Evolutionary conservation across 1,140 invertebrate genomes (phyloP).

Genomic region (Scaptodrosophila lebanonensis): DNA sequence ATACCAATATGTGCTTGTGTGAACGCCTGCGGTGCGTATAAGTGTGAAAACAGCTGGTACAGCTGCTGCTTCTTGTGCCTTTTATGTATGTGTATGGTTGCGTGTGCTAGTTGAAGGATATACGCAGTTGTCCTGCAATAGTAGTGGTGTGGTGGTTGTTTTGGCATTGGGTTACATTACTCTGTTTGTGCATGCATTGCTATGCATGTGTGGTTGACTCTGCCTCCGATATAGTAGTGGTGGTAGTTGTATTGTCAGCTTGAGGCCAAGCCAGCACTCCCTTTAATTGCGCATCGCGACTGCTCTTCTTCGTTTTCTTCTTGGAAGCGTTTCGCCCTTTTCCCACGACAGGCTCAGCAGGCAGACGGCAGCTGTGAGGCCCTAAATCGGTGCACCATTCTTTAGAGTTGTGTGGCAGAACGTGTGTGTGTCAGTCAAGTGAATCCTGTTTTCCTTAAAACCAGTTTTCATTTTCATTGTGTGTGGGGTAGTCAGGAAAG

Average conservation of each 20-base stretch:
- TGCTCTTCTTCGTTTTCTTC: constrained; percentile 31
- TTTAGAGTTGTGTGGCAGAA: constrained; percentile 10
- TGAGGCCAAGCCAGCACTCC: constrained; percentile 29
- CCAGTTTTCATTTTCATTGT: constrained; percentile 40
- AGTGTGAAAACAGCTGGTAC: constrained; percentile 63
- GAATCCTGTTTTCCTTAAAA: constrained; percentile 73
- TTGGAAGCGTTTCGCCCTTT: constrained; percentile 28
- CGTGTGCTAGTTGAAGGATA: constrained; percentile 1
- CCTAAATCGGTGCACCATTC: constrained; percentile 64
- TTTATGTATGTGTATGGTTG: constrained; percentile 3
- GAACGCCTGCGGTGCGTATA: constrained; percentile 7
- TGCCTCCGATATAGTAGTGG: constrained; percentile 24
- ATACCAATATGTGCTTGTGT: constrained; percentile 2
- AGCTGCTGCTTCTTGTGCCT: constrained; percentile 19
- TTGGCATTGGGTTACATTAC: constrained; percentile 39
- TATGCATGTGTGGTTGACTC: constrained; percentile 50
- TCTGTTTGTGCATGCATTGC: constrained; percentile 47
- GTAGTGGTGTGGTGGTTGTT: constrained; percentile 46
- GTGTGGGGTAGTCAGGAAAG: constrained; percentile 30
- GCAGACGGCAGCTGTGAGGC: constrained; percentile 18
- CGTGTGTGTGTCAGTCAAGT: constrained; percentile 35
- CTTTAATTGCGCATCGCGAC: constrained; percentile 62
- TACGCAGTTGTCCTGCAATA: constrained; percentile 30
- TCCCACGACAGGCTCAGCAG: constrained; percentile 27
- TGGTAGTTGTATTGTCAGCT: constrained; percentile 31